Conservation (phyloP, 2,797 vertebrate species). For the Lagodon rhomboides region DNA sequence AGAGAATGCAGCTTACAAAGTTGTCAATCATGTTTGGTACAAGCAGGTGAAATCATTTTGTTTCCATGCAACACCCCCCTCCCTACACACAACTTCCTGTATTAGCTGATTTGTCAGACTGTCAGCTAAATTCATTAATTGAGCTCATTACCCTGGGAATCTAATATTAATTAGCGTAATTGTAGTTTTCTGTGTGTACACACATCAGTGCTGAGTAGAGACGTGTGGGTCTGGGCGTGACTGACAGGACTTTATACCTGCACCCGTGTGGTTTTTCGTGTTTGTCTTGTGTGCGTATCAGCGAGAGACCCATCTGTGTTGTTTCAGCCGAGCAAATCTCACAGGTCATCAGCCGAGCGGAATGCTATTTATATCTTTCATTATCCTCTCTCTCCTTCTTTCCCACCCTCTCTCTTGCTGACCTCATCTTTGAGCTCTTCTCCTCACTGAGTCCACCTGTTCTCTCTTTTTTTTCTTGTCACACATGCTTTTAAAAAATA, state of each 20-base stretch:
- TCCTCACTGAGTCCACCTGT: slow-evolving; percentile 54
- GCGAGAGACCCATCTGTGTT: slow-evolving; percentile 65
- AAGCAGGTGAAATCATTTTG: slow-evolving; percentile 27
- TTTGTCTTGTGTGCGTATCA: slow-evolving; percentile 21
- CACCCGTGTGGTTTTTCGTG: slow-evolving; percentile 13
- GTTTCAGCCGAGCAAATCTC: slow-evolving; percentile 58
- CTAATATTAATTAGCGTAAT: slow-evolving; percentile 28
- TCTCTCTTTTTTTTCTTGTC: slow-evolving; percentile 11
- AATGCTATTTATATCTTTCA: slow-evolving; percentile 69
- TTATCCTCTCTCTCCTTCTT: slow-evolving; percentile 43
- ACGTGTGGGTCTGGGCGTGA: slow-evolving; percentile 7
- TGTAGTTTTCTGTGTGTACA: slow-evolving; percentile 19
- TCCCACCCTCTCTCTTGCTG: slow-evolving; percentile 33
- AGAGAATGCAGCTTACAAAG: neutral
- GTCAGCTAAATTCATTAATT: slow-evolving; percentile 46
- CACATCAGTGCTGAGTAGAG: slow-evolving; percentile 11
- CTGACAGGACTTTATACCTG: neutral
- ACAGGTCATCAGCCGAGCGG: slow-evolving; percentile 56
- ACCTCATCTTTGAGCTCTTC: slow-evolving; percentile 59
- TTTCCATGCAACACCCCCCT: neutral
- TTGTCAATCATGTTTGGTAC: slow-evolving; percentile 46
- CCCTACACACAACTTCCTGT: neutral
- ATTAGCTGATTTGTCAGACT: slow-evolving; percentile 32
- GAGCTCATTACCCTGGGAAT: slow-evolving; percentile 29
- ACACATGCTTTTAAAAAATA: neutral